These are phyloP conservation scores for Enteromius fasciolatus DNA, from an alignment of 2,797 vertebrate genomes.

Conservation along the genomic window DNA sequence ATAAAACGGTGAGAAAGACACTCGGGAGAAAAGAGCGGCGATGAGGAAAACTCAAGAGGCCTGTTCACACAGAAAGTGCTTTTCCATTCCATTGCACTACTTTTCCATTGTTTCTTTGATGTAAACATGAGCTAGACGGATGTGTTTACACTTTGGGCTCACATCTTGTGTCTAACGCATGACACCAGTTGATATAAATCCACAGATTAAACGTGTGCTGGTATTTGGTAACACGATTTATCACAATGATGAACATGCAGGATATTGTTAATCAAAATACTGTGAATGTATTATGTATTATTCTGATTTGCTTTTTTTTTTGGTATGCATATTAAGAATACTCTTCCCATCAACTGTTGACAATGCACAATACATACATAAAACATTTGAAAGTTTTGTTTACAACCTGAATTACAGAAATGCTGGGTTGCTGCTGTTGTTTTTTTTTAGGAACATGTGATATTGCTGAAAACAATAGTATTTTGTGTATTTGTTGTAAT, in stretches of 20 bases:
- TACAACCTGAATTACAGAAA: no score
- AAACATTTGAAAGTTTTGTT: no score
- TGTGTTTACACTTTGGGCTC: background rate
- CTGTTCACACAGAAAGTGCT: background rate
- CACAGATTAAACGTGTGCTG: background rate
- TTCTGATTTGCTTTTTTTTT: background rate
- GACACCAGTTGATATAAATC: background rate
- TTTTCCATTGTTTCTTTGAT: background rate
- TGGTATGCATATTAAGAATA: background rate
- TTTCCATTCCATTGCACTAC: background rate
- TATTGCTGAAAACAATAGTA: no score
- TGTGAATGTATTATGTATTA: background rate
- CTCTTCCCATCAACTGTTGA: background rate
- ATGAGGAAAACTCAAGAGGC: background rate
- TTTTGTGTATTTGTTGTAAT: no score
- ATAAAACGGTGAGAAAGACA: slow-evolving; percentile 18
- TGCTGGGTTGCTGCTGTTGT: no score
- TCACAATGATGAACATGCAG: background rate
- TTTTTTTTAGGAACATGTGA: no score
- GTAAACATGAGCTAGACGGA: background rate
- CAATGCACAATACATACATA: no score
- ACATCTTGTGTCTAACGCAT: background rate
- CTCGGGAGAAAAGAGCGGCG: background rate
- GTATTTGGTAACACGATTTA: background rate
- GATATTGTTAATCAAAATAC: background rate